Percentiles rank a stretch among this genome's conserved stretches.
phyloP scores from a whole-genome alignment of 2,888 invertebrate species.

The Eilema sororculum region DNA sequence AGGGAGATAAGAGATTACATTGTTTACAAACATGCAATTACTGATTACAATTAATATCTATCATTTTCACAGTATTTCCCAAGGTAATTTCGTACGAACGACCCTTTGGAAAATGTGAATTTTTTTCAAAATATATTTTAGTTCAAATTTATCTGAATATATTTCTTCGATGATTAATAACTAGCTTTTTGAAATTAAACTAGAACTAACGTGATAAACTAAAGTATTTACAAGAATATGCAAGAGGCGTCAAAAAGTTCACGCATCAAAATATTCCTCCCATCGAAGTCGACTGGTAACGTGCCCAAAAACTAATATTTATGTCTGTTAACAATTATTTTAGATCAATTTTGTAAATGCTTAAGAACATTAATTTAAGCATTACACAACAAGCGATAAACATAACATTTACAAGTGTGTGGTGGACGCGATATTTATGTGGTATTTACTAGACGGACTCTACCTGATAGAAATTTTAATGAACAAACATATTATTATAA shows the following conservation, averaged over 20 bases:
- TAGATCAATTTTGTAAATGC: neutral
- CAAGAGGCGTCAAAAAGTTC: no score
- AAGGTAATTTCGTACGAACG: neutral
- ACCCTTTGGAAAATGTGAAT: neutral
- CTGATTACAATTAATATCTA: neutral
- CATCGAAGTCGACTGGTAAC: no score
- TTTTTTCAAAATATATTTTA: neutral
- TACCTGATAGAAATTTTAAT: conserved; percentile 18
- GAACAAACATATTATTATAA: neutral
- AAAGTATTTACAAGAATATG: no score
- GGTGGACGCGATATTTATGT: conserved; percentile 11
- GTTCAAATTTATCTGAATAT: no score
- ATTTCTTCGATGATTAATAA: no score
- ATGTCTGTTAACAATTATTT: no score
- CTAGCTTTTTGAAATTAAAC: no score
- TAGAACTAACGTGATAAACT: no score
- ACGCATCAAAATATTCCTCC: no score
- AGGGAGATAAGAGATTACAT: no score
- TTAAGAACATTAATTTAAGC: neutral
- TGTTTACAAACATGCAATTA: no score
- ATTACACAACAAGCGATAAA: conserved; percentile 6
- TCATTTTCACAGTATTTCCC: neutral
- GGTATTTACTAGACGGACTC: conserved; percentile 17
- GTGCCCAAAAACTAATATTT: no score
- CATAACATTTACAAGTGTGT: conserved; percentile 6